Conservation (phyloP, 2,797 vertebrate species). For the Alectoris magna region DNA sequence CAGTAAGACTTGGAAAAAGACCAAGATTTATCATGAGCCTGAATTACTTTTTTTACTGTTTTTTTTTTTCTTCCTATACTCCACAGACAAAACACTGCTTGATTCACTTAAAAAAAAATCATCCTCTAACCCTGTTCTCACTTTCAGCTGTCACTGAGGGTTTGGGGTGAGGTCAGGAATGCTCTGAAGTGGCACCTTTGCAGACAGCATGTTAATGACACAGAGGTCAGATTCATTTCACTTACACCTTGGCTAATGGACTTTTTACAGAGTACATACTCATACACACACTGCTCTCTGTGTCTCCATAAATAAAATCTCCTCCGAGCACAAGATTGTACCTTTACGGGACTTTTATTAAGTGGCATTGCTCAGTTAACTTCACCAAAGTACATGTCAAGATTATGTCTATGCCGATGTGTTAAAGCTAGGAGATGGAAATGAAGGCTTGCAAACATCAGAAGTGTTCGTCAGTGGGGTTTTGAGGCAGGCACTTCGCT, state of each 20-base stretch:
- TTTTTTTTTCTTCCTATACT: slow-evolving; percentile 67
- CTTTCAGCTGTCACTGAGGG: slow-evolving; percentile 52
- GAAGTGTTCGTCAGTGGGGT: neutral
- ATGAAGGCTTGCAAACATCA: neutral
- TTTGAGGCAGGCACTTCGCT: neutral
- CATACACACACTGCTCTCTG: slow-evolving; percentile 38
- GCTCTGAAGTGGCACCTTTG: slow-evolving; percentile 60
- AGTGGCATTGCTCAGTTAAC: slow-evolving; percentile 21
- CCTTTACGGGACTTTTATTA: slow-evolving; percentile 46
- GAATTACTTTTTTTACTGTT: slow-evolving; percentile 29
- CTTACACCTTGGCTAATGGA: slow-evolving; percentile 75
- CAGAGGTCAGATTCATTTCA: slow-evolving; percentile 72
- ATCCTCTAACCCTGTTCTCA: slow-evolving; percentile 18
- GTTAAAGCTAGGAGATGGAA: neutral
- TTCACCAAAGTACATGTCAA: neutral
- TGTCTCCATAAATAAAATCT: slow-evolving; percentile 47
- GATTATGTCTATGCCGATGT: neutral
- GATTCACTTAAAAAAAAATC: slow-evolving; percentile 44
- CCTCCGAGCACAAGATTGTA: neutral
- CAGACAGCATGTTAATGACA: slow-evolving; percentile 68
- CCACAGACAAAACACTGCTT: slow-evolving; percentile 72
- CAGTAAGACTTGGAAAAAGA: slow-evolving; percentile 75
- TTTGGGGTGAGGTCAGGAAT: slow-evolving; percentile 67
- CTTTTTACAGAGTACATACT: slow-evolving; percentile 71
- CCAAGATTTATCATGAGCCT: slow-evolving; percentile 75